Evolutionary conservation across 2,797 vertebrate species (phyloP).

Genomic region (Gila robusta): DNA sequence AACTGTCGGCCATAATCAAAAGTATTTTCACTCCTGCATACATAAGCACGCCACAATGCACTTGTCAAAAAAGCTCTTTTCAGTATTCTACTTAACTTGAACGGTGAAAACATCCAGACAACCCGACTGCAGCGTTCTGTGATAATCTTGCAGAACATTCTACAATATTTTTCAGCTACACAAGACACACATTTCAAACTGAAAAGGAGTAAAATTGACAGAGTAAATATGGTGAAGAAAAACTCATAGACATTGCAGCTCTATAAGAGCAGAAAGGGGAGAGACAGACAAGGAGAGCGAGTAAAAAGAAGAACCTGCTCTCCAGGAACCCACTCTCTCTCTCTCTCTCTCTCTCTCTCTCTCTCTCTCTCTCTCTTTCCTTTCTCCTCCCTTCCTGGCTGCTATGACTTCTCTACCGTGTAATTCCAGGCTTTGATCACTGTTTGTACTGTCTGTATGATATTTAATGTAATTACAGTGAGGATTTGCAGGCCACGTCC

Average conservation of each 20-base stretch:
- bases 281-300: neutral
- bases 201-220: constrained; percentile 48
- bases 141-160: constrained; percentile 47
- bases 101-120: neutral
- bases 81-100: constrained; percentile 22
- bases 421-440: constrained; percentile 79
- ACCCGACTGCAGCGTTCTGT: constrained; percentile 41
- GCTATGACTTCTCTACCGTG: constrained; percentile 68
- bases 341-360: constrained; percentile 54
- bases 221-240: constrained; percentile 51
- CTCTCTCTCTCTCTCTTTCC: too few relatives aligned
- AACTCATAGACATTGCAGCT: constrained; percentile 22
- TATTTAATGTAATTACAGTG: constrained; percentile 74
- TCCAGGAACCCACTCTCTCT: neutral
- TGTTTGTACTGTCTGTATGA: constrained; percentile 74
- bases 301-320: constrained; percentile 29
- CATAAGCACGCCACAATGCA: constrained; percentile 46
- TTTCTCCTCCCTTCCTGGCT: constrained; percentile 44
- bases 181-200: constrained; percentile 45
- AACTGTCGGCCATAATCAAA: constrained; percentile 38
- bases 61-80: constrained; percentile 53
- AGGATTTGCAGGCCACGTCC: constrained; percentile 68
- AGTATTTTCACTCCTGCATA: constrained; percentile 39
- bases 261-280: constrained; percentile 12
- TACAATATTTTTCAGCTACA: constrained; percentile 36